These are phyloP conservation scores for Pangasius macronema DNA, from an alignment of 2,797 vertebrate genomes.

Conservation along the genomic window DNA sequence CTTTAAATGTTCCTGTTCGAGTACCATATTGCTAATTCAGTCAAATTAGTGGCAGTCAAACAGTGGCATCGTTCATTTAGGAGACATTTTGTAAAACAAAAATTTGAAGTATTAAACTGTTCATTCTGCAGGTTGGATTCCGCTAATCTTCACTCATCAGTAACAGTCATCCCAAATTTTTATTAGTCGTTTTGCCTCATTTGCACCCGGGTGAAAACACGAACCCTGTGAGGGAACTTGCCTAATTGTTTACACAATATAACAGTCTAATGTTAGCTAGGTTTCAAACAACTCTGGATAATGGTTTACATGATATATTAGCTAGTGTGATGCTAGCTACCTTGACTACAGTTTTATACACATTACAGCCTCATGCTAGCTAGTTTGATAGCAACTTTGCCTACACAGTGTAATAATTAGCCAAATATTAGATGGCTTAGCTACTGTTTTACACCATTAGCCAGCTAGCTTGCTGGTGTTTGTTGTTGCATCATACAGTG, in stretches of 20 bases:
- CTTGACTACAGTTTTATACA: constrained; percentile 7
- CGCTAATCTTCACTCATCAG: not conserved
- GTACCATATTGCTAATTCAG: not conserved
- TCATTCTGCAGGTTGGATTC: not conserved
- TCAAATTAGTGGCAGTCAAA: not conserved
- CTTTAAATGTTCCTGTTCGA: not conserved
- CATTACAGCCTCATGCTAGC: not conserved
- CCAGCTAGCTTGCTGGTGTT: constrained; percentile 2
- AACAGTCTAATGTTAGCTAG: constrained; percentile 22
- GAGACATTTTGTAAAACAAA: not conserved
- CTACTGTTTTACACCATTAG: constrained; percentile 9
- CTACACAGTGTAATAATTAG: not conserved
- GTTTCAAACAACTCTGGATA: not conserved
- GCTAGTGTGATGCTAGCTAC: not conserved
- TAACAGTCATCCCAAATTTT: not conserved
- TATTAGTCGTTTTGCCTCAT: not conserved
- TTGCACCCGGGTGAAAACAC: constrained; percentile 4
- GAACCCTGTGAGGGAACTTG: not conserved
- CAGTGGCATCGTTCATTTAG: not conserved
- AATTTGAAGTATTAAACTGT: not conserved
- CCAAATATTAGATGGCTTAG: not conserved
- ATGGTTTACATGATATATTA: constrained; percentile 7
- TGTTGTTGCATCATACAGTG: not conserved
- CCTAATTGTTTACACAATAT: constrained; percentile 10
- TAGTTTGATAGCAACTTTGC: not conserved